Percentiles rank a stretch among this genome's conserved stretches.
phyloP scores from a whole-genome alignment of 1,140 invertebrate species.

The Drosophila orena region DNA sequence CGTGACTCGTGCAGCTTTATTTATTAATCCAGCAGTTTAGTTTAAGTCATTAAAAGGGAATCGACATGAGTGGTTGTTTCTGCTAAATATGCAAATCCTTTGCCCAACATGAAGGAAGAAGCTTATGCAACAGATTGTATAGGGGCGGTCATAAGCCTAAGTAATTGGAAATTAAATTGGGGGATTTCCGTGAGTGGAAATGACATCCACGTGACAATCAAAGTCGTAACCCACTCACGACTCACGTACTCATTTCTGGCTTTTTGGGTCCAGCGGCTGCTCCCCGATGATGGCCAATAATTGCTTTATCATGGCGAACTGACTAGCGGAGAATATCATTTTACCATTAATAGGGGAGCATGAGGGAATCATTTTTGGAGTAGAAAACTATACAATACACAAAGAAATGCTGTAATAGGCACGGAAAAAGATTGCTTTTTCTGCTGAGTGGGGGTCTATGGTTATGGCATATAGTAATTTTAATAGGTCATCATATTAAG shows the following conservation, averaged over 20 bases:
- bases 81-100: slow-evolving; percentile 43
- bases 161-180: slow-evolving; percentile 68
- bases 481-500: slow-evolving; percentile 82
- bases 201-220: slow-evolving; percentile 50
- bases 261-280: not conserved
- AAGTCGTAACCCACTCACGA: slow-evolving; percentile 24
- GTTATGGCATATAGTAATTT: slow-evolving; percentile 66
- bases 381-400: slow-evolving; percentile 36
- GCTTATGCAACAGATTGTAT: slow-evolving; percentile 11
- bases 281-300: slow-evolving; percentile 51
- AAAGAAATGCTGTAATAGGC: slow-evolving; percentile 56
- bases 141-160: slow-evolving; percentile 41
- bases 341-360: slow-evolving; percentile 43
- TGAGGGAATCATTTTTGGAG: slow-evolving; percentile 24
- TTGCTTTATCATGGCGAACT: slow-evolving; percentile 67
- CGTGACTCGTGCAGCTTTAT: slow-evolving; percentile 12
- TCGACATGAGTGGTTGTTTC: slow-evolving; percentile 1
- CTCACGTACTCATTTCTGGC: slow-evolving; percentile 20
- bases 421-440: slow-evolving; percentile 31
- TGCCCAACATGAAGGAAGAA: not conserved
- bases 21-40: slow-evolving; percentile 58
- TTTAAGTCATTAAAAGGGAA: slow-evolving; percentile 41
- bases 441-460: slow-evolving; percentile 18
- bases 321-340: slow-evolving; percentile 51
- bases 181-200: slow-evolving; percentile 39